Percentiles rank a stretch among this genome's conserved stretches.
Evolutionary conservation across 2,888 invertebrate species (phyloP).

Genomic region (Calliopum simillimum): DNA sequence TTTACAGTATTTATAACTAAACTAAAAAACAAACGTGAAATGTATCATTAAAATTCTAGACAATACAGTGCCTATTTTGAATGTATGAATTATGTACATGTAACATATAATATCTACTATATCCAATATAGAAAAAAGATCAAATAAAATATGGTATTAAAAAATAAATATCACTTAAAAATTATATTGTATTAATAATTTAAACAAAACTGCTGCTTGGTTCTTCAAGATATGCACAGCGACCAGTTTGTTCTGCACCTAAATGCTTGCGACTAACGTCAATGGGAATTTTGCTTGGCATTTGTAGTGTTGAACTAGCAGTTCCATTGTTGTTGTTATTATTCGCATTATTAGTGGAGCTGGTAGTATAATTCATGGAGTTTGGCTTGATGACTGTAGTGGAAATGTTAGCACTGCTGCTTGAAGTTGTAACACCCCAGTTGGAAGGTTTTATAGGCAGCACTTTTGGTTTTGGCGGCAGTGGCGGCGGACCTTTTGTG

Average conservation of each 20-base stretch:
- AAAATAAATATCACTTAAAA: slow-evolving; percentile 29
- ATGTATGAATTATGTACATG: slow-evolving; percentile 23
- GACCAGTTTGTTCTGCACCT: slow-evolving; percentile 51
- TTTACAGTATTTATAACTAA: too few relatives aligned
- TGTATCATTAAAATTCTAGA: too few relatives aligned
- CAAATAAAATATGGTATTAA: slow-evolving; percentile 3
- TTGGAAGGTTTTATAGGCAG: slow-evolving; percentile 74
- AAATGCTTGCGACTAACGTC: slow-evolving; percentile 57
- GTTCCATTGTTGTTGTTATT: slow-evolving; percentile 55
- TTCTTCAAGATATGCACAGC: slow-evolving; percentile 72
- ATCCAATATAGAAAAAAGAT: slow-evolving; percentile 2
- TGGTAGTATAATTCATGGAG: background rate
- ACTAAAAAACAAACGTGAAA: too few relatives aligned
- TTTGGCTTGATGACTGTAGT: slow-evolving; percentile 15
- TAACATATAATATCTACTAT: slow-evolving; percentile 24
- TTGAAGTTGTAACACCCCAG: slow-evolving; percentile 66
- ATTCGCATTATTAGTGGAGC: background rate
- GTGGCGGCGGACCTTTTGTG: slow-evolving; percentile 73
- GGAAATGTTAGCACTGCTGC: slow-evolving; percentile 7
- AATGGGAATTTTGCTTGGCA: slow-evolving; percentile 51
- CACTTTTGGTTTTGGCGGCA: slow-evolving; percentile 82
- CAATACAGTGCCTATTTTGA: too few relatives aligned
- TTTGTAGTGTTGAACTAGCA: slow-evolving; percentile 42
- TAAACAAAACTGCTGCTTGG: slow-evolving; percentile 76
- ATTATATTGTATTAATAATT: slow-evolving; percentile 38